A percentile compares a stretch with the other conserved stretches of the same genome.
These are phyloP conservation scores for Solenodon paradoxus DNA, from an alignment of 2,113 vertebrate genomes.

Conservation along the genomic window DNA sequence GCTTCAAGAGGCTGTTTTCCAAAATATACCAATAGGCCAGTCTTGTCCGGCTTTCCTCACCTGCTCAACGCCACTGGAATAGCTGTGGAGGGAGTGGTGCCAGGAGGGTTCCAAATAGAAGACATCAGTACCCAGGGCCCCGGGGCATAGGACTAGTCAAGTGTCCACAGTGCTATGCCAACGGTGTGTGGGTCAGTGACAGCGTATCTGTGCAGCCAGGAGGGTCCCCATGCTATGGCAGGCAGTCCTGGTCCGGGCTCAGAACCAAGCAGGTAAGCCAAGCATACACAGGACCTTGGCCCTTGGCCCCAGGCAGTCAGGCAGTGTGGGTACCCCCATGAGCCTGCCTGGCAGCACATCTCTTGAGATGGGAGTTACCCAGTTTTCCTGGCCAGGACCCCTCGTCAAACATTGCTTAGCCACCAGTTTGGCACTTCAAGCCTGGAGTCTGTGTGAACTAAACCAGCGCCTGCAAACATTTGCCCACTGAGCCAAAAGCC, in stretches of 20 bases:
- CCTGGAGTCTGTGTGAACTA: slow-evolving; percentile 20
- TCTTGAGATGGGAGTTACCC: neutral
- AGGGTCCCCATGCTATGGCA: neutral
- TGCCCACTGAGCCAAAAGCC: slow-evolving; percentile 28
- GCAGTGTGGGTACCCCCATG: neutral
- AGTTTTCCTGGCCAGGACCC: neutral
- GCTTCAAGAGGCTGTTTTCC: neutral
- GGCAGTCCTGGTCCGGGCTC: neutral
- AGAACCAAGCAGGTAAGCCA: neutral
- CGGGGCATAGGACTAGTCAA: neutral
- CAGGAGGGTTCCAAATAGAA: neutral
- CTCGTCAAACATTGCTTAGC: slow-evolving; percentile 45
- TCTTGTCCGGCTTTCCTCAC: neutral
- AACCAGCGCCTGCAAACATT: slow-evolving; percentile 26
- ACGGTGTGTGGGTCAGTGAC: neutral
- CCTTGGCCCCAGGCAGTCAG: neutral
- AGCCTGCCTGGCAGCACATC: neutral
- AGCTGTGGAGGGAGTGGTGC: neutral
- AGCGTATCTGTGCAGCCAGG: neutral
- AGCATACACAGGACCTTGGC: neutral
- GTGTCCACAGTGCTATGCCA: neutral
- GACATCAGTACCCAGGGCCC: neutral
- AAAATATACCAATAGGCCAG: slow-evolving; percentile 5
- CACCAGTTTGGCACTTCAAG: neutral
- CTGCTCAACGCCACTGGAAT: neutral